Conservation (phyloP, 2,113 vertebrate genomes). For the Platysternon megacephalum region DNA sequence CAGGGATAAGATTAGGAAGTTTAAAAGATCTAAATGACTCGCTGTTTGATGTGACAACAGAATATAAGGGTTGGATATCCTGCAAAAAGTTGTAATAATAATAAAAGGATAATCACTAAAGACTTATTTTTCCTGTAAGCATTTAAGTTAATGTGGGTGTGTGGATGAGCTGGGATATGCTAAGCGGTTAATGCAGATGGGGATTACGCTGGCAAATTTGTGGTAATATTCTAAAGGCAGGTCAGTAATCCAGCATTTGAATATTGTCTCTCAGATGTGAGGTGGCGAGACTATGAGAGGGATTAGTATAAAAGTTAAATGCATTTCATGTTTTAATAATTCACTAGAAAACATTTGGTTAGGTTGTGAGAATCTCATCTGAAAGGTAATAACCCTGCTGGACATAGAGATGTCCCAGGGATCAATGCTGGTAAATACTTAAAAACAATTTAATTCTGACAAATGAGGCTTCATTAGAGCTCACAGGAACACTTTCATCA, state of each 20-base stretch:
- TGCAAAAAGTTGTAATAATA: background rate
- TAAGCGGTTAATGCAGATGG: background rate
- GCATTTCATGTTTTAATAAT: background rate
- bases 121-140: background rate
- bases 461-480: background rate
- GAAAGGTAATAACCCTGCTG: background rate
- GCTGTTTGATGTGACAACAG: background rate
- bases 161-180: fast-evolving
- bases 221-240: background rate
- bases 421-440: background rate
- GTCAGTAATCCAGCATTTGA: background rate
- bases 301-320: background rate
- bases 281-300: background rate
- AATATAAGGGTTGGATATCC: background rate
- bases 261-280: background rate
- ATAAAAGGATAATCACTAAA: background rate
- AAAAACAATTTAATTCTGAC: background rate
- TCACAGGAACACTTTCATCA: background rate
- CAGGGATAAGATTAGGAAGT: background rate
- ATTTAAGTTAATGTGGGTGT: background rate
- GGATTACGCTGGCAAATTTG: background rate
- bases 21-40: background rate
- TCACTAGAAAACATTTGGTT: background rate
- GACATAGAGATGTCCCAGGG: background rate
- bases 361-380: fast-evolving